A percentile compares a stretch with the other conserved stretches of the same genome.
phyloP scores from a whole-genome alignment of 64 coral and sea anemone genomes.

The Platygyra sinensis region DNA sequence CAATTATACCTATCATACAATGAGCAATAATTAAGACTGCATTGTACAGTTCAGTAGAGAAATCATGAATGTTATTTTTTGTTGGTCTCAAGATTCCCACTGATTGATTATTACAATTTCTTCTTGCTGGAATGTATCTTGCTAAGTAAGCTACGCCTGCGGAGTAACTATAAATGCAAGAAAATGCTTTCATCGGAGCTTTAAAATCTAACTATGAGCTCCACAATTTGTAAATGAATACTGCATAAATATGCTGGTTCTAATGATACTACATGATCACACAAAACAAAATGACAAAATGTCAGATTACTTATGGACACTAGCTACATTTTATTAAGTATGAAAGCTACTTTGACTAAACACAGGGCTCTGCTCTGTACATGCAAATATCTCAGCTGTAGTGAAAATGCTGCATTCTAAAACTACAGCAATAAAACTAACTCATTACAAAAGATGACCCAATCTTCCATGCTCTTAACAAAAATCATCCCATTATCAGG shows the following conservation, averaged over 20 bases:
- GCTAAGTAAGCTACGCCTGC: neutral
- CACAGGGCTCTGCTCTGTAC: neutral
- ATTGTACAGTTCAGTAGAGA: neutral
- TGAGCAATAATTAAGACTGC: neutral
- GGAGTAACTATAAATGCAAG: neutral
- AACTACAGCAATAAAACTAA: neutral
- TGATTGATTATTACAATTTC: neutral
- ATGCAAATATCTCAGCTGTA: neutral
- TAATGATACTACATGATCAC: neutral
- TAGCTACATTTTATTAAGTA: slow-evolving; percentile 9
- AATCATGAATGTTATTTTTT: neutral
- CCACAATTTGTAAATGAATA: neutral
- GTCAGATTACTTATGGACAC: neutral
- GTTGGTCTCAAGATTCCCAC: neutral
- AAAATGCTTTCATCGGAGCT: neutral
- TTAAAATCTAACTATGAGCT: neutral
- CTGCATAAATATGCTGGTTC: neutral
- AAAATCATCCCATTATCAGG: neutral
- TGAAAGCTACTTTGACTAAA: neutral
- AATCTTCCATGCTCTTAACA: neutral
- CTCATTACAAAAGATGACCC: neutral
- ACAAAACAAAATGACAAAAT: neutral
- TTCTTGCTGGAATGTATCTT: slow-evolving; percentile 1
- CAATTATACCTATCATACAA: neutral
- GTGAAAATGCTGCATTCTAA: neutral